Percentiles rank a stretch among this genome's conserved stretches.
These are phyloP conservation scores for Kryptolebias marmoratus DNA, from an alignment of 2,113 vertebrate genomes.

Conservation along the genomic window DNA sequence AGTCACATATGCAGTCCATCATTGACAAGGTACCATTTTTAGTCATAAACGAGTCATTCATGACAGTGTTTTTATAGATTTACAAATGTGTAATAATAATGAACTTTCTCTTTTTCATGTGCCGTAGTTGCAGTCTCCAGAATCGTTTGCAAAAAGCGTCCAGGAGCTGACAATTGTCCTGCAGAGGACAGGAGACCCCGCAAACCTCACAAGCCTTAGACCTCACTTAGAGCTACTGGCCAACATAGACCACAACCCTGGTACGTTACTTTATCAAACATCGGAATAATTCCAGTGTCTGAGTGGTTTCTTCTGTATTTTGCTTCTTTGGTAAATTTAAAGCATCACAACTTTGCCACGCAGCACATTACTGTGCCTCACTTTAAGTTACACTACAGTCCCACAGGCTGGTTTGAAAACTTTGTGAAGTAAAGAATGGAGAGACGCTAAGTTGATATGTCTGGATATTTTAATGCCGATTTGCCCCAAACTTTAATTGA, in stretches of 20 bases:
- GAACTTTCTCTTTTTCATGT: slow-evolving; percentile 8
- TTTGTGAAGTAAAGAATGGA: too few relatives aligned
- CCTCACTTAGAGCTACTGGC: slow-evolving; percentile 92
- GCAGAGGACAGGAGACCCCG: slow-evolving; percentile 94
- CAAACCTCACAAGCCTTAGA: slow-evolving; percentile 92
- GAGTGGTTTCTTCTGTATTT: too few relatives aligned
- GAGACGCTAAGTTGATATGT: too few relatives aligned
- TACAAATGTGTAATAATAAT: not conserved
- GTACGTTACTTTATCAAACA: slow-evolving; percentile 58
- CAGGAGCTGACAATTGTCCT: slow-evolving; percentile 97
- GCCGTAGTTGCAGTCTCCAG: slow-evolving; percentile 92
- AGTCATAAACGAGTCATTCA: not conserved
- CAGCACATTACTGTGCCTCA: too few relatives aligned
- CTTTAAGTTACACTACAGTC: too few relatives aligned
- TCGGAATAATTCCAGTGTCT: not conserved
- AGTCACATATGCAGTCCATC: slow-evolving; percentile 99
- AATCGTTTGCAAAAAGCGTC: slow-evolving; percentile 97
- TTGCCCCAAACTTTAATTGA: too few relatives aligned
- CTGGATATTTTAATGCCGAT: too few relatives aligned
- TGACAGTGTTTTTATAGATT: not conserved
- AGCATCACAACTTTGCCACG: too few relatives aligned
- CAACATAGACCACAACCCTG: slow-evolving; percentile 96
- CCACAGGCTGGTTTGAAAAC: too few relatives aligned
- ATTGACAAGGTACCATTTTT: slow-evolving; percentile 90
- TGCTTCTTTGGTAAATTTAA: too few relatives aligned